Evolutionary conservation across 53 echinoderm and acorn worm species (phyloP).

Genomic region (Mesocentrotus franciscanus): DNA sequence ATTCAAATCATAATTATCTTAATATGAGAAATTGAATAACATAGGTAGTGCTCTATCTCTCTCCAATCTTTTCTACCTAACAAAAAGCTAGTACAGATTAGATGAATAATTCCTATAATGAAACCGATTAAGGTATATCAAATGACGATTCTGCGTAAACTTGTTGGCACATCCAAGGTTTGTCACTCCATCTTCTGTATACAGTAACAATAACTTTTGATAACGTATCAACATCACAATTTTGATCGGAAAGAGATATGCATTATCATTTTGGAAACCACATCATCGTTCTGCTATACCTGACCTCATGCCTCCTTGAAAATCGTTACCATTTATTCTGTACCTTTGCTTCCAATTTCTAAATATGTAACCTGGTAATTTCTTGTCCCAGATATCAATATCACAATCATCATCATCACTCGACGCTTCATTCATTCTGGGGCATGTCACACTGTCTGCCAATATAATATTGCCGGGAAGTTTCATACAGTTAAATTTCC

Average conservation of each 20-base stretch:
- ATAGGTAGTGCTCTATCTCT: too few relatives aligned
- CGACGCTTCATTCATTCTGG: conserved; percentile 18
- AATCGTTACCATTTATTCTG: not conserved
- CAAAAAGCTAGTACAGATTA: not conserved
- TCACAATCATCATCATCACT: conserved; percentile 26
- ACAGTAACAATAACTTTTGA: conserved; percentile 29
- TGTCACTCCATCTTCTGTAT: not conserved
- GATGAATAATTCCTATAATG: not conserved
- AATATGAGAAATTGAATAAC: too few relatives aligned
- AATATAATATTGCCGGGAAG: conserved; percentile 45
- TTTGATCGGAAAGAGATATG: conserved; percentile 40
- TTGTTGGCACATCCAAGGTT: not conserved
- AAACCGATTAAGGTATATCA: not conserved
- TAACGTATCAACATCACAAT: not conserved
- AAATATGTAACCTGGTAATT: conserved; percentile 39
- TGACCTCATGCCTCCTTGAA: conserved; percentile 31
- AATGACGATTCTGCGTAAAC: not conserved
- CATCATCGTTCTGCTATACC: not conserved
- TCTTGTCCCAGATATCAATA: conserved; percentile 25
- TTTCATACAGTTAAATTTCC: conserved; percentile 39
- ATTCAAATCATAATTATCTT: too few relatives aligned
- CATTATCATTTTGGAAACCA: not conserved
- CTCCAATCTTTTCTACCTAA: not conserved
- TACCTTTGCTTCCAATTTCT: not conserved
- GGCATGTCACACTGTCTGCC: conserved; percentile 20